These are phyloP conservation scores for Tipula confusa DNA, from an alignment of 2,888 invertebrate genomes.

Conservation along the genomic window DNA sequence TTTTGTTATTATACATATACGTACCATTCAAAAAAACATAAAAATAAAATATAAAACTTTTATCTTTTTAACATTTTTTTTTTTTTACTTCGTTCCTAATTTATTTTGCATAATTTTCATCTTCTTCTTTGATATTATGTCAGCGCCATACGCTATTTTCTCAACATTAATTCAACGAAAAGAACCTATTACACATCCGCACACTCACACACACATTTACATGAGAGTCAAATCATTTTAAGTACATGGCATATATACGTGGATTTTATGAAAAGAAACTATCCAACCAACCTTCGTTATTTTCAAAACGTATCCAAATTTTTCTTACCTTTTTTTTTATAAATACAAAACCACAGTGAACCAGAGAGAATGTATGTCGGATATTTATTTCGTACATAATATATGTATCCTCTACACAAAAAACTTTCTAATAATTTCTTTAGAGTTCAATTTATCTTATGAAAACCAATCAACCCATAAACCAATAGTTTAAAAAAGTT, in stretches of 20 bases:
- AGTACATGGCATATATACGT: background rate
- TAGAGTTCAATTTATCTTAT: background rate
- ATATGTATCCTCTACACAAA: background rate
- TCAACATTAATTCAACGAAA: background rate
- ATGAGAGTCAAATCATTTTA: background rate
- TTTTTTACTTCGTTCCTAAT: background rate
- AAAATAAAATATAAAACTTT: background rate
- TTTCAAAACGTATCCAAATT: background rate
- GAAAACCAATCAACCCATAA: slow-evolving; percentile 12
- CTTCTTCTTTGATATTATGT: background rate
- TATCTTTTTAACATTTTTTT: background rate
- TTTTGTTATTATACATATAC: background rate
- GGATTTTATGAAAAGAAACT: background rate
- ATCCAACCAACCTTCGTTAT: background rate
- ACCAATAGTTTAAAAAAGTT: slow-evolving; percentile 17
- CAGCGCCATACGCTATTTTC: background rate
- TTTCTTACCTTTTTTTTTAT: background rate
- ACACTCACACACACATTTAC: background rate
- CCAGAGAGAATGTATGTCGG: background rate
- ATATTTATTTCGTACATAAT: background rate
- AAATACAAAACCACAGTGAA: background rate
- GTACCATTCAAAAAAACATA: background rate
- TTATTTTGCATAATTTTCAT: slow-evolving; percentile 20
- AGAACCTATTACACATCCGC: background rate
- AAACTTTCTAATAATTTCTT: background rate